A percentile compares a stretch with the other conserved stretches of the same genome.
phyloP scores from a whole-genome alignment of 2,113 vertebrate genomes.

The sheep (Ovis aries) region ARS-UI_Ramb_v3.0 NC_056061.1:26977501-26978000 shows the following conservation, averaged over 20 bases:
- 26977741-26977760: not conserved
- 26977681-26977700: not conserved
- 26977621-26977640: not conserved
- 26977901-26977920: not conserved
- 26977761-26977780: not conserved
- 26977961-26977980: not conserved
- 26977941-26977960: not conserved
- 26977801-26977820: not conserved
- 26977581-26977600: not conserved
- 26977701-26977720: not conserved
- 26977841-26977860: not conserved
- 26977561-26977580: conserved; percentile 8
- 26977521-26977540: not conserved
- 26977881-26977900: not conserved
- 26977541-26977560: not conserved
- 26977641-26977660: not conserved
- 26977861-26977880: not conserved
- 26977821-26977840: not conserved
- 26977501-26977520: conserved; percentile 14
- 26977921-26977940: not conserved
- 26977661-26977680: not conserved
- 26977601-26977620: not conserved
- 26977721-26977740: not conserved
- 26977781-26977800: not conserved
- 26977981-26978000: not conserved